These are phyloP conservation scores for Berghia stephanieae DNA, from an alignment of 1,140 invertebrate genomes.

Conservation along the genomic window DNA sequence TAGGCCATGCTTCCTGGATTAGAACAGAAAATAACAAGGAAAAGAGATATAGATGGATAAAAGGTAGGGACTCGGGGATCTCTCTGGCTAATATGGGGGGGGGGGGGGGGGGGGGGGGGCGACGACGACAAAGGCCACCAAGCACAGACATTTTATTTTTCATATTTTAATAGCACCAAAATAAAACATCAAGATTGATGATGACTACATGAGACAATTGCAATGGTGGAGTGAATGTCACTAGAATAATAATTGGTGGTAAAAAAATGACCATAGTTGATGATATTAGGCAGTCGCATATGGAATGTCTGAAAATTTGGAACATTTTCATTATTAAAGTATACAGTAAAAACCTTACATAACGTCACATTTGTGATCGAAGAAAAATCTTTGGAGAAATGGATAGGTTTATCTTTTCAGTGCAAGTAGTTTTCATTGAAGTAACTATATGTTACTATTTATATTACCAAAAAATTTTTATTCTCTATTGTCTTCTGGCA, in stretches of 20 bases:
- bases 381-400: no score
- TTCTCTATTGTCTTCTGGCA: no score
- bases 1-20: background rate
- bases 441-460: no score
- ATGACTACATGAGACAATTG: background rate
- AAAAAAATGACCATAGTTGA: background rate
- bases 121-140: no score
- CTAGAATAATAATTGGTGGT: background rate
- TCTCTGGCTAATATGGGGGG: background rate
- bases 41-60: background rate
- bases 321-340: no score
- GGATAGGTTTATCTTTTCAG: no score
- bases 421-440: no score
- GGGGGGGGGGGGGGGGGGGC: no score
- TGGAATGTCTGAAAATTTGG: no score
- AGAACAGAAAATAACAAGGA: background rate
- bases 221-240: background rate
- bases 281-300: background rate
- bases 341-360: no score
- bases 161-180: background rate
- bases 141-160: background rate
- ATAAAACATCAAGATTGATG: background rate
- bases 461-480: no score
- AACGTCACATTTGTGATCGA: no score
- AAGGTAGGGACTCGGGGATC: background rate